Evolutionary conservation across 1,140 invertebrate genomes (phyloP).

Genomic region (Zaprionus ghesquierei): DNA sequence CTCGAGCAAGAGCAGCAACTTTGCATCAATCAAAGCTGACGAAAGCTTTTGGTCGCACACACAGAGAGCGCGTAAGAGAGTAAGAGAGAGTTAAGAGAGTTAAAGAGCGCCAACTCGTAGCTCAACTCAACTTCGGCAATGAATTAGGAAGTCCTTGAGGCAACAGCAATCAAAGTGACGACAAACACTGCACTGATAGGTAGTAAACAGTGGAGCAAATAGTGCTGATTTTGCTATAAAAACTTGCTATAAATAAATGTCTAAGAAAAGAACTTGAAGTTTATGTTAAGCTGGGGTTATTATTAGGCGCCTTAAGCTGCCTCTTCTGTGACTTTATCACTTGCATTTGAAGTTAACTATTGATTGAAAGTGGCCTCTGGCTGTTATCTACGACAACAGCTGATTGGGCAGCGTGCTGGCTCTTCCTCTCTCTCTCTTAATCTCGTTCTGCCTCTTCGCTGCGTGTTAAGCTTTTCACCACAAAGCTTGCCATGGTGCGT

Average conservation of each 20-base stretch:
- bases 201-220: not conserved
- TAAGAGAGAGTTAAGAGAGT: not conserved
- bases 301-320: not conserved
- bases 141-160: slow-evolving; percentile 18
- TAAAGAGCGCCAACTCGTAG: not conserved
- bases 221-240: not conserved
- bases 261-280: not conserved
- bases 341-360: slow-evolving; percentile 42
- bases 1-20: not conserved
- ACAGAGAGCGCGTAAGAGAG: slow-evolving; percentile 18
- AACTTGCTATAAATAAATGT: not conserved
- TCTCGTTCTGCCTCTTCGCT: slow-evolving; percentile 14
- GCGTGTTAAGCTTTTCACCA: slow-evolving; percentile 62
- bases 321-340: not conserved
- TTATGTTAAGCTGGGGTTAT: not conserved
- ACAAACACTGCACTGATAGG: slow-evolving; percentile 18
- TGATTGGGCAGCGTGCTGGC: slow-evolving; percentile 29
- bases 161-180: not conserved
- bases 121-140: slow-evolving; percentile 27
- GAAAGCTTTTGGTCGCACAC: slow-evolving; percentile 41
- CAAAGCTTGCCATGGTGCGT: slow-evolving; percentile 23
- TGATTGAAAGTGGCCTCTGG: slow-evolving; percentile 44
- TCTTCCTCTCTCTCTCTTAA: not conserved
- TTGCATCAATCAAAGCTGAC: slow-evolving; percentile 41
- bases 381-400: slow-evolving; percentile 47